Evolutionary conservation across 2,113 vertebrate species (phyloP), one percentile per base, ranked within the genome.

Genomic region (Lepus americanus): DNA sequence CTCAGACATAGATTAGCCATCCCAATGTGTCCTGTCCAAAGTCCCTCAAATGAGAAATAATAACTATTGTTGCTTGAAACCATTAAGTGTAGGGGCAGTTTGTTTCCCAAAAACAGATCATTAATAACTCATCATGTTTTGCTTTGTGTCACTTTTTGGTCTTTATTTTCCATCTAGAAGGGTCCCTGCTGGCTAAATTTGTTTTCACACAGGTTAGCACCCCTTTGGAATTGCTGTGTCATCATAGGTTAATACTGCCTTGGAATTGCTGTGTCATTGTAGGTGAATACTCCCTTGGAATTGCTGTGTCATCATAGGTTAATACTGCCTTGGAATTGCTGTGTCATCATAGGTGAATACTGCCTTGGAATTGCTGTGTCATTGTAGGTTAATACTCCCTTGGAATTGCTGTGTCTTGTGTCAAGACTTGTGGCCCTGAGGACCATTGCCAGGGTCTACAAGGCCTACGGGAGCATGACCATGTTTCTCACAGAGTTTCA

Each of bases 361-460:
- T 53, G 13, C 63, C 67, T 29, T n/a, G 33, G 73, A 59, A 74
- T 76, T 44, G 44, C 27, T 27, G 14, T 23, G 22, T 44, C 73
- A 1, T 0, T 19, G 2, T 19, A n/a, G 70, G 23, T 49, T 25
- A 72, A 5, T 14, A 8, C 0, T 53, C 17, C 63, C 67, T 29
- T n/a, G 33, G 73, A 59, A 74, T 76, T 44, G 33, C 27, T 27
- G 14, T 23, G 23, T 44, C 73, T 63, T 31, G 53, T 63, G 63
- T 4, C 22, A 51, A 22, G 12, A 19, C 7, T 20, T 55, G 9
- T 0, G 77, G 12, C 19, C 11, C 53, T 25, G 51, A 91, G 76
- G 31, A 76, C 59, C 29, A 20, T n/a, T 7, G 17, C 9, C 3
- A 72, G 66, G 59, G n/a, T 9, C 20, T 2, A 0, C 1, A 25